Conservation (phyloP, 1,140 invertebrate genomes). For the Drosophila triauraria region DNA sequence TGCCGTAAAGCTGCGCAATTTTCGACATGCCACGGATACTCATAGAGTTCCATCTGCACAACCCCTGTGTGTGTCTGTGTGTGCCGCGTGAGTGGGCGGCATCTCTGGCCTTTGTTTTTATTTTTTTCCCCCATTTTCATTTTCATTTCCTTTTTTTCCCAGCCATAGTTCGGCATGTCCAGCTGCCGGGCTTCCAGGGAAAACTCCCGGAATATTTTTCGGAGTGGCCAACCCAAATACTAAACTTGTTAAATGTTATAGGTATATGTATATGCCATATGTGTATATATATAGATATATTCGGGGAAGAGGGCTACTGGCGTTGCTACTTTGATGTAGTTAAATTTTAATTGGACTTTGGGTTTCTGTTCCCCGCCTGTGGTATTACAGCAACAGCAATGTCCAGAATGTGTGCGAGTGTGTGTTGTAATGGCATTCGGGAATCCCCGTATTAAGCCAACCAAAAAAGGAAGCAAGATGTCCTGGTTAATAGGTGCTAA, state of each 20-base stretch:
- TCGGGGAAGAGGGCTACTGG: constrained; percentile 63
- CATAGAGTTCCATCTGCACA: constrained; percentile 30
- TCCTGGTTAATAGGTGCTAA: constrained; percentile 5
- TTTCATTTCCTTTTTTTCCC: constrained; percentile 20
- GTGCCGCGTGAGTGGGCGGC: constrained; percentile 19
- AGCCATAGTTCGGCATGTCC: constrained; percentile 71
- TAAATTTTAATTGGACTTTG: constrained; percentile 85
- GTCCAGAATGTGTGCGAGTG: constrained; percentile 34
- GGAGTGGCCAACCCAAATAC: constrained; percentile 64
- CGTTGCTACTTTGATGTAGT: constrained; percentile 82
- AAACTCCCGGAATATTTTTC: constrained; percentile 5
- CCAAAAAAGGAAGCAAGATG: constrained; percentile 5
- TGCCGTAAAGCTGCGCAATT: constrained; percentile 82
- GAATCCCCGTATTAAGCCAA: constrained; percentile 40
- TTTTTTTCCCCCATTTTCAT: constrained; percentile 10
- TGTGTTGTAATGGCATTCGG: constrained; percentile 49
- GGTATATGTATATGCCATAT: constrained; percentile 30
- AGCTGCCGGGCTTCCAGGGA: constrained; percentile 72
- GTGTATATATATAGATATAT: constrained; percentile 18
- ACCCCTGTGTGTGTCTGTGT: constrained; percentile 18
- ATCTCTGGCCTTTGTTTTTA: constrained; percentile 26
- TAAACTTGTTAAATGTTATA: constrained; percentile 79
- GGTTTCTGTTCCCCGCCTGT: constrained; percentile 74
- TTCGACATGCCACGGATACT: constrained; percentile 77
- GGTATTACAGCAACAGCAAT: constrained; percentile 57